A percentile compares a stretch with the other conserved stretches of the same genome.
These are phyloP conservation scores for Acrocephalus kingi DNA, from an alignment of 2,113 vertebrate genomes.

Conservation along the genomic window DNA sequence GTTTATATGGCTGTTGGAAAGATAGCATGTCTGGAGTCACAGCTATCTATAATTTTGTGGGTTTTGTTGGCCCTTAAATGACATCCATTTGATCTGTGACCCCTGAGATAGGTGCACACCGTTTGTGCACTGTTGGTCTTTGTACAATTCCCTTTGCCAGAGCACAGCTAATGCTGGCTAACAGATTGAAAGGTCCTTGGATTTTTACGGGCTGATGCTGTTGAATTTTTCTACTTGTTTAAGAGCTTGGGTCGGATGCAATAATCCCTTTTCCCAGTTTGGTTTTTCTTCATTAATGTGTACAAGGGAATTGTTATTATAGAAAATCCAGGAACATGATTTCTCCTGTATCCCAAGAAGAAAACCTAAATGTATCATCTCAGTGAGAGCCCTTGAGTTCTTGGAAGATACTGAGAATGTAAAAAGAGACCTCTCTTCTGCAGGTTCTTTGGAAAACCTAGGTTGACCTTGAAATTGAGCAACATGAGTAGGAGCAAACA, in stretches of 20 bases:
- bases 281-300: not conserved
- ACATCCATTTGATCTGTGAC: not conserved
- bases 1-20: not conserved
- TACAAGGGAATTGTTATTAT: not conserved
- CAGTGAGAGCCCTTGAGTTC: not conserved
- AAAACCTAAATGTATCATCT: not conserved
- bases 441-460: not conserved
- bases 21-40: not conserved
- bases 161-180: not conserved
- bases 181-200: not conserved
- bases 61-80: not conserved
- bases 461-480: not conserved
- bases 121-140: not conserved
- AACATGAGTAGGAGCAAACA: not conserved
- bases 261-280: not conserved
- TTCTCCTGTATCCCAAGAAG: not conserved
- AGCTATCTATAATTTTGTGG: not conserved
- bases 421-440: not conserved
- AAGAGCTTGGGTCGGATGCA: not conserved
- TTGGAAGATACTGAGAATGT: not conserved
- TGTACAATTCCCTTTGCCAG: not conserved
- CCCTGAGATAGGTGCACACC: not conserved
- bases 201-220: not conserved
- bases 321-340: not conserved
- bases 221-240: not conserved